Conservation (phyloP, 2,113 vertebrate species). For the Archocentrus centrarchus region DNA sequence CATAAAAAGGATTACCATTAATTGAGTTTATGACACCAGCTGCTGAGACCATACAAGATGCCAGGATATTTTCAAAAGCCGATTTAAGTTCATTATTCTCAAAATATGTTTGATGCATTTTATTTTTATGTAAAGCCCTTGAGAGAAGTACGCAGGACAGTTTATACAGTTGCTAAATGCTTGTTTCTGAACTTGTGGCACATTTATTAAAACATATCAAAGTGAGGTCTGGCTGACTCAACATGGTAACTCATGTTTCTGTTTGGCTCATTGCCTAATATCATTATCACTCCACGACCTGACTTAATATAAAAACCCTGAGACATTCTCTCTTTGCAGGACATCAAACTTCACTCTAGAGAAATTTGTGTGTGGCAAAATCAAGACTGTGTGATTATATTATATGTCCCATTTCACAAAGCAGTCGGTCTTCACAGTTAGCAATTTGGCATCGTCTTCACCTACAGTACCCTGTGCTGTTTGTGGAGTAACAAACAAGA, state of each 20-base stretch:
- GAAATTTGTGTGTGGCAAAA: background rate
- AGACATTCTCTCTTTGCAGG: constrained; percentile 28
- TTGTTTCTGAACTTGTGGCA: background rate
- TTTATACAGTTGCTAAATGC: background rate
- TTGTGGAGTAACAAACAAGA: background rate
- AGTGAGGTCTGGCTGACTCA: background rate
- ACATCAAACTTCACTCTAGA: constrained; percentile 28
- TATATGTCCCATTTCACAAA: background rate
- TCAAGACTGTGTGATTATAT: background rate
- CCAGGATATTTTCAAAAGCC: constrained; percentile 8
- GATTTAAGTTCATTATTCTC: background rate
- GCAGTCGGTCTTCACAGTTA: background rate
- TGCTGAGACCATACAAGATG: background rate
- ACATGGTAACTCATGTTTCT: background rate
- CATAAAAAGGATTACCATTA: constrained; percentile 30
- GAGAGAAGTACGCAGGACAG: background rate
- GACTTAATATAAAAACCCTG: constrained; percentile 14
- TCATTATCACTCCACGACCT: constrained; percentile 23
- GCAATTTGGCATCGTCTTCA: background rate
- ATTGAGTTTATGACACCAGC: constrained; percentile 5
- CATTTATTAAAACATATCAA: background rate
- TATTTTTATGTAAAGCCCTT: background rate
- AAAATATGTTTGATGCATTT: background rate
- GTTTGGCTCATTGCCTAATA: background rate
- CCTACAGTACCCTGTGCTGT: background rate